Base-by-base conservation (phyloP, 2,888 invertebrate genomes). In the Eurytoma californica region DNA sequence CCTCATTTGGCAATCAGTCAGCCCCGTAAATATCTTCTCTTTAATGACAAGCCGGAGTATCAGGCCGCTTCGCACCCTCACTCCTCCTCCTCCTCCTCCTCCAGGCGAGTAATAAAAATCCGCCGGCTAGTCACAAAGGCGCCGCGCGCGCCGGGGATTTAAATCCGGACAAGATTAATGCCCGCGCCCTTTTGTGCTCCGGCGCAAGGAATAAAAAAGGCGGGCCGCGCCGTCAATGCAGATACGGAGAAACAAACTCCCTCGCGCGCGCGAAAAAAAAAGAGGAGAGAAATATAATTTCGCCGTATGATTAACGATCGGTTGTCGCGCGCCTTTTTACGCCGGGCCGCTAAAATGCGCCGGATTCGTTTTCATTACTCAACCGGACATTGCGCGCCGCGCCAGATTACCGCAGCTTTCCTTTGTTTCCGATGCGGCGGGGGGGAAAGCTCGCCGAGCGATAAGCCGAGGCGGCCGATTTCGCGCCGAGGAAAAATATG, bases 161-260 rank as follows among this genome's bases (percentile, higher is more conserved):
- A 73, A 68, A 79, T 65, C 51, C 65, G 47, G 24, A 53, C 65
- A 70, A 69, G 79, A 79, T 79, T 74, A 79, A 74, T 74, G 63
- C 53, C 14, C 24, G 39, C 39, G 63, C 39, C n/a, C 55, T 49
- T 72, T 66, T 60, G 70, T 51, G 12, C 49, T 51, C 12, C 18
- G 18, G 12, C n/a, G 12, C 13, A 30, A 14, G 4, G 16, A 53
- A 16, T 30, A 20, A 68, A 28, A 28, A 12, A 68, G n/a, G 12
- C 5, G 28, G 24, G 16, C n/a, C 16, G 65, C 30, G 24, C 24
- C n/a, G 39, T 18, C 18, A 69, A 70, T 60, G 39, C 70, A 49
- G 30, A 53, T 20, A 39, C 24, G 60, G 14, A 63, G 49, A 63
- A 47, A 69, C 4, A 49, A 57, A 12, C 47, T 14, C 57, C 12